A percentile compares a stretch with the other conserved stretches of the same genome.
Evolutionary conservation across 1,140 invertebrate genomes (phyloP).

Genomic region (Pogonomyrmex barbatus): DNA sequence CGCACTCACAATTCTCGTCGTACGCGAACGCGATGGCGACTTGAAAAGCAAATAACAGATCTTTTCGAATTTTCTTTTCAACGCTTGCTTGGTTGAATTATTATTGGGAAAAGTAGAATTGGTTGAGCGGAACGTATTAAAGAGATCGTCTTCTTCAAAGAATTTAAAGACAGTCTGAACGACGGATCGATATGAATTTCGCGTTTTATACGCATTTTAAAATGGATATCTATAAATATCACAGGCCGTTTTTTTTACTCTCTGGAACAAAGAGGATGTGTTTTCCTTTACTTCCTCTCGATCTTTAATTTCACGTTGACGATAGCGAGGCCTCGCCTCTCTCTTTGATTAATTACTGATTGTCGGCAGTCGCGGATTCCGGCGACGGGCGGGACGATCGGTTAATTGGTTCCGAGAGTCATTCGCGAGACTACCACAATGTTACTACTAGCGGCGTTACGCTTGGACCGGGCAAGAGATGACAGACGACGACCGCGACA

Average conservation of each 20-base stretch:
- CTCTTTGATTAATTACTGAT: constrained; percentile 59
- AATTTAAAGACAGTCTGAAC: background rate
- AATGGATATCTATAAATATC: constrained; percentile 16
- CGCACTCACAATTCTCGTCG: background rate
- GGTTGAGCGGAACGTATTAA: background rate
- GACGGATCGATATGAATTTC: background rate
- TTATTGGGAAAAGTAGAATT: background rate
- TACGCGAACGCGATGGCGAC: no score
- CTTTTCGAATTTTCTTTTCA: background rate
- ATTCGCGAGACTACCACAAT: constrained; percentile 15
- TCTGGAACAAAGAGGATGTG: background rate
- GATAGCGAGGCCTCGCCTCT: constrained; percentile 16
- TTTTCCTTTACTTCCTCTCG: background rate
- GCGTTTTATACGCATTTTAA: background rate
- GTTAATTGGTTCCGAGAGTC: constrained; percentile 57
- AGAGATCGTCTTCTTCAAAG: background rate
- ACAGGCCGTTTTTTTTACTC: background rate
- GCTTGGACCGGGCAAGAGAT: constrained; percentile 43
- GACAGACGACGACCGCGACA: constrained; percentile 64
- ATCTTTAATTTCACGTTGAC: constrained; percentile 53
- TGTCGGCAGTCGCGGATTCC: constrained; percentile 45
- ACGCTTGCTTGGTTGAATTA: background rate
- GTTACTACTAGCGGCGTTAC: constrained; percentile 3
- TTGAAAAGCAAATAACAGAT: background rate
- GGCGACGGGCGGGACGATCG: background rate